Conservation (phyloP, 2,113 vertebrate species). For the Glaucidium brasilianum region DNA sequence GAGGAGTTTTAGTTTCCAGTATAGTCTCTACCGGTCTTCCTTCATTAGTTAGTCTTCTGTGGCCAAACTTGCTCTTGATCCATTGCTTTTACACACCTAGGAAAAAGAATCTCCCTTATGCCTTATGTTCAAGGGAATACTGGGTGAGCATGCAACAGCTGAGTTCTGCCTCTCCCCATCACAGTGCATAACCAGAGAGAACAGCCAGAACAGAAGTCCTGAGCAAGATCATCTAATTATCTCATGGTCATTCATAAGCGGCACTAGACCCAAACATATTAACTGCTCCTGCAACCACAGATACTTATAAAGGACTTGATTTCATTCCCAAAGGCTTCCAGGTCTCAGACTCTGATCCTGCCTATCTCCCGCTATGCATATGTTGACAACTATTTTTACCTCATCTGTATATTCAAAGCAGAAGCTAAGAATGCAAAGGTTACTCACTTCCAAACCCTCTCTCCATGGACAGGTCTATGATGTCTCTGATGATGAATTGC, state of each 20-base stretch:
- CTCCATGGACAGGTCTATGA: neutral
- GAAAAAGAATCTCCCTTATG: neutral
- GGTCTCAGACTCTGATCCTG: neutral
- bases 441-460: constrained; percentile 2
- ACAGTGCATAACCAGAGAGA: neutral
- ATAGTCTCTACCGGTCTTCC: neutral
- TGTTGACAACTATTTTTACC: neutral
- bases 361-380: neutral
- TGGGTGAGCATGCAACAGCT: neutral
- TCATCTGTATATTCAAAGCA: neutral
- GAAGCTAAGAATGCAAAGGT: constrained; percentile 21
- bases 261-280: neutral
- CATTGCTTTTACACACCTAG: neutral
- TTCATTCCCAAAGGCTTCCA: neutral
- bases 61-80: neutral
- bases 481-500: constrained; percentile 25
- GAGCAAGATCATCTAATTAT: neutral
- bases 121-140: neutral
- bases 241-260: neutral
- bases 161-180: neutral
- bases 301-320: neutral
- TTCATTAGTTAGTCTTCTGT: neutral
- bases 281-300: neutral
- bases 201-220: neutral
- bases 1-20: neutral